Evolutionary conservation across 2,797 vertebrate genomes (phyloP).

Genomic region (Pangasius krempfi): DNA sequence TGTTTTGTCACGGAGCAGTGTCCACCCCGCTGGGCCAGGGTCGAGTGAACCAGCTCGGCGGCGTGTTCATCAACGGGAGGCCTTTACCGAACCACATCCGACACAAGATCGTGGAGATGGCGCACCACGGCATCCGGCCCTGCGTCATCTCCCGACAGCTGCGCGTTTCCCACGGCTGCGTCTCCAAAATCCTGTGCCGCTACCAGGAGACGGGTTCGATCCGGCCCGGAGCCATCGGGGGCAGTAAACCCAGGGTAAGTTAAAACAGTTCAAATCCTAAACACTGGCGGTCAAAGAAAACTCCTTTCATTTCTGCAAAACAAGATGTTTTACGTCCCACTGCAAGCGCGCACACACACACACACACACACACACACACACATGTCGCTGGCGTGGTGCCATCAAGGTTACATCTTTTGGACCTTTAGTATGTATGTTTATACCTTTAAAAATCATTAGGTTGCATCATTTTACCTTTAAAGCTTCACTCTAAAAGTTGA

Average conservation of each 20-base stretch:
- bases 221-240: constrained; percentile 94
- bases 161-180: constrained; percentile 95
- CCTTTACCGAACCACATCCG: constrained; percentile 97
- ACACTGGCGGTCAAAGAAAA: neutral
- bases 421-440: neutral
- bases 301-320: neutral
- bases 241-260: constrained; percentile 99
- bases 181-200: constrained; percentile 97
- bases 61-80: constrained; percentile 97
- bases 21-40: constrained; percentile 97
- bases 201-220: constrained; percentile 98
- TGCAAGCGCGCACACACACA: neutral
- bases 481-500: neutral
- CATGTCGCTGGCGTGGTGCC: neutral
- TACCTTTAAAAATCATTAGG: neutral
- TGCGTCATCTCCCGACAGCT: constrained; percentile 97
- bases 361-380: neutral
- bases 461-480: neutral
- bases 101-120: constrained; percentile 99
- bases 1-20: constrained; percentile 77
- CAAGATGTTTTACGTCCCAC: neutral
- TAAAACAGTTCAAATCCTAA: constrained; percentile 27
- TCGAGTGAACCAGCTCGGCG: constrained; percentile 96
- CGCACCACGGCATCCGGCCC: constrained; percentile 95
- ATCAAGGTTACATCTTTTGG: neutral